These are phyloP conservation scores for Drosophila guanche DNA, from an alignment of 1,140 invertebrate species.

Conservation along the genomic window DNA sequence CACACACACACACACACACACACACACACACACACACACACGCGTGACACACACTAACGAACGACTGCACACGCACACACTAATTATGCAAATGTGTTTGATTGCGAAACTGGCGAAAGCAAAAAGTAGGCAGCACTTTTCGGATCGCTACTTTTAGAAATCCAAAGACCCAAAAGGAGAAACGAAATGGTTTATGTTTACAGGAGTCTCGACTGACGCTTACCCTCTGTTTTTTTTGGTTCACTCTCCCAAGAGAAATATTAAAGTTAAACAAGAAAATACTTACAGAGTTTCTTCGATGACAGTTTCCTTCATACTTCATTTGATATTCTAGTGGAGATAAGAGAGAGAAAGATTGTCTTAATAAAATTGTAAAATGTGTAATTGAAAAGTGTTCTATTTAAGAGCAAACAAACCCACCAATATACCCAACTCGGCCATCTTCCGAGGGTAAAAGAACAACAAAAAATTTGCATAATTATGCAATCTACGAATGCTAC, in stretches of 20 bases:
- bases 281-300: too few species aligned
- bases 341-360: too few species aligned
- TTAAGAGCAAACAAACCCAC: conserved; percentile 2
- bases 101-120: conserved; percentile 70
- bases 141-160: conserved; percentile 60
- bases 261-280: too few species aligned
- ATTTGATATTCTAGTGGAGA: too few species aligned
- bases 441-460: conserved; percentile 35
- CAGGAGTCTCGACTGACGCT: conserved; percentile 1
- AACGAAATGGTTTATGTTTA: too few species aligned
- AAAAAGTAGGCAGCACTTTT: conserved; percentile 77
- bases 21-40: conserved; percentile 11
- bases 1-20: conserved; percentile 7
- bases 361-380: too few species aligned
- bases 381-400: neutral
- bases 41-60: conserved; percentile 19
- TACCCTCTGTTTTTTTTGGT: neutral
- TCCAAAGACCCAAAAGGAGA: conserved; percentile 51
- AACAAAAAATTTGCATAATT: conserved; percentile 76
- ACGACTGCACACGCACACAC: neutral
- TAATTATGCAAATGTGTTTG: conserved; percentile 79
- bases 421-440: neutral
- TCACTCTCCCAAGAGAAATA: too few species aligned
- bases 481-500: conserved; percentile 69
- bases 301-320: too few species aligned